These are phyloP conservation scores for Nomada hirtipes DNA, from an alignment of 2,888 invertebrate species.

Conservation along the genomic window DNA sequence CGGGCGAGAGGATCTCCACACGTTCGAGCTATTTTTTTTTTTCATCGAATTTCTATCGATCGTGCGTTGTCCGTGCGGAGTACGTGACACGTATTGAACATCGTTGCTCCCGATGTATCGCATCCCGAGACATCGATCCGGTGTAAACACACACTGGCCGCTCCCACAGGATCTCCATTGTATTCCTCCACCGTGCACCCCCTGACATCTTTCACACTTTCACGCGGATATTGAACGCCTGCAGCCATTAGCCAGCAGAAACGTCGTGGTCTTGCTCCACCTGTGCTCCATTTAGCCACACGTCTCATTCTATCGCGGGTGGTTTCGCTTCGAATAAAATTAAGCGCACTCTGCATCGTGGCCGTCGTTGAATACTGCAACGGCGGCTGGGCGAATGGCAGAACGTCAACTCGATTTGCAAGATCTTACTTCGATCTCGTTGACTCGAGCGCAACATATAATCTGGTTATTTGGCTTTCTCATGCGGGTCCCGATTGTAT, in stretches of 20 bases:
- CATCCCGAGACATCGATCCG: slow-evolving; percentile 56
- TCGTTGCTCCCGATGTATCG: slow-evolving; percentile 44
- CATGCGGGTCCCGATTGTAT: slow-evolving; percentile 15
- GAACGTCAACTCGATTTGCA: background rate
- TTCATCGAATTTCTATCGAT: slow-evolving; percentile 45
- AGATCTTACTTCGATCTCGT: slow-evolving; percentile 11
- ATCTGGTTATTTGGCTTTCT: slow-evolving; percentile 26
- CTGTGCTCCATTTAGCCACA: background rate
- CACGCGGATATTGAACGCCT: slow-evolving; percentile 4
- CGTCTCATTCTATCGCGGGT: background rate
- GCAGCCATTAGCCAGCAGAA: slow-evolving; percentile 17
- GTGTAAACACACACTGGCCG: slow-evolving; percentile 53
- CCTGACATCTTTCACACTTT: slow-evolving; percentile 28
- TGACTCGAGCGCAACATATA: slow-evolving; percentile 17
- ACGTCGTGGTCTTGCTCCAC: background rate
- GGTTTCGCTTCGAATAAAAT: background rate
- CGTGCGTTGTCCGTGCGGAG: slow-evolving; percentile 28
- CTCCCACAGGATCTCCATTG: slow-evolving; percentile 43
- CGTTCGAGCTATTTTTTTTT: slow-evolving; percentile 23
- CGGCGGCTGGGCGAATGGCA: background rate
- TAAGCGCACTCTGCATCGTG: background rate
- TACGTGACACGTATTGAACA: slow-evolving; percentile 54
- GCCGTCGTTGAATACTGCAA: background rate
- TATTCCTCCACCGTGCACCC: slow-evolving; percentile 17
- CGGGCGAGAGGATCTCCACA: slow-evolving; percentile 16